These are phyloP conservation scores for Bothrops alternatus DNA, from an alignment of 2,797 vertebrate genomes.

Conservation along the genomic window DNA sequence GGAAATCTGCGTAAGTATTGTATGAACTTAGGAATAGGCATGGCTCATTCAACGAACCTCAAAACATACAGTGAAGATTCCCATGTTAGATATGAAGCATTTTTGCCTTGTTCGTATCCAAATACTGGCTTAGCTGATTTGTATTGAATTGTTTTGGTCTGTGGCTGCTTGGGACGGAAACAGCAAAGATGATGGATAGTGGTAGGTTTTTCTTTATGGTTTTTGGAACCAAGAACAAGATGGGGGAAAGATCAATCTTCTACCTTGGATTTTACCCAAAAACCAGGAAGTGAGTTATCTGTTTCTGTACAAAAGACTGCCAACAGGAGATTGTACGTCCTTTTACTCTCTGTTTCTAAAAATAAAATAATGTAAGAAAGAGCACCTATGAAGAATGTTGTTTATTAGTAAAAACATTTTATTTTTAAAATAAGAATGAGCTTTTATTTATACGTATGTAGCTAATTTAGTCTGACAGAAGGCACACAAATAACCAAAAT, in stretches of 20 bases:
- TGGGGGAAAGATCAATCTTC: not conserved
- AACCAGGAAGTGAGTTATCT: not conserved
- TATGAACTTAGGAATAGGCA: not conserved
- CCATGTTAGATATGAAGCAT: not conserved
- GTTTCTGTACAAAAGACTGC: not conserved
- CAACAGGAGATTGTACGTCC: not conserved
- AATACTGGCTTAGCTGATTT: not conserved
- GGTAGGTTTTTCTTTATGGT: not conserved
- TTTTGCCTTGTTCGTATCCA: not conserved
- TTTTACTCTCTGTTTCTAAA: not conserved
- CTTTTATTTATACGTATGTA: not conserved
- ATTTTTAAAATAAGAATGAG: not conserved
- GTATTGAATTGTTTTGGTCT: not conserved
- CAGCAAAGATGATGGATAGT: not conserved
- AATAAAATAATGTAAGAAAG: not conserved
- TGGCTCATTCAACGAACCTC: not conserved
- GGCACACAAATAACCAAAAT: not conserved
- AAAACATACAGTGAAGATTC: not conserved
- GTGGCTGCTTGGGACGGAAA: not conserved
- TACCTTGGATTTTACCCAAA: not conserved
- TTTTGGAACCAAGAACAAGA: not conserved
- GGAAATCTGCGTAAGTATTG: not conserved
- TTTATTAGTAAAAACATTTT: not conserved
- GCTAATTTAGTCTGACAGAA: not conserved
- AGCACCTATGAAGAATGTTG: not conserved